Base-by-base conservation (phyloP, 1,140 invertebrate species). In the Dermatophagoides farinae region DNA sequence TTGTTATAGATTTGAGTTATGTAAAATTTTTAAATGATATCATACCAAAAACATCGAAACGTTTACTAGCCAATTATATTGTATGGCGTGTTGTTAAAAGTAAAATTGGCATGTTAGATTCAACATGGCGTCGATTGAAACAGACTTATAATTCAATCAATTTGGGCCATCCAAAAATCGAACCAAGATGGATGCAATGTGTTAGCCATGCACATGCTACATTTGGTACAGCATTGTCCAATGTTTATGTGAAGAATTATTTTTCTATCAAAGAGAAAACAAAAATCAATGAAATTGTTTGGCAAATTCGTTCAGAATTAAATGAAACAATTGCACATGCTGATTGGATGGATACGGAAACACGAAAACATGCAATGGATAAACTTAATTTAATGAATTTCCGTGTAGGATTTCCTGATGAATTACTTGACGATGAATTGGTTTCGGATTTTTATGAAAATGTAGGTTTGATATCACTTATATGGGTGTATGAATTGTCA, bases 311-410 rank as follows among this genome's bases (percentile, higher is more conserved):
- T 23, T 60, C 62, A 20, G 65, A 68, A 44, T 68, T 68, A 41
- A 38, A 64, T 12, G 60, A 54, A 20, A 68, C 66, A 18, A 44
- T 68, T 16, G 77, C 88, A 85, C 0, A 83, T 88, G 72, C 91
- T 8, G 77, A 82, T 41, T 96, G 91, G 91, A 93, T 96, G 87
- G 89, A 95, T 66, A 72, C 77, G 1, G 80, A 85, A 67, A 95
- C 89, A 0, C 77, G 82, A 51, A 73, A 76, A 55, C 76, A 82
- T 11, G 90, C 90, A n/a, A 41, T 55, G 8, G 57, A 62, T 9
- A 93, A 68, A 63, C 46, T 64, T 18, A 47, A 65, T 63, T 67
- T 66, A 16, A 73, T 76, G 54, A 64, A 66, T n/a, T 70, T 73
- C 41, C 71, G 74, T 57, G 75, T 76, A 51, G 75, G 75, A 8